Evolutionary conservation across 2,888 invertebrate genomes (phyloP).

Genomic region (Alentia gelatinosa): DNA sequence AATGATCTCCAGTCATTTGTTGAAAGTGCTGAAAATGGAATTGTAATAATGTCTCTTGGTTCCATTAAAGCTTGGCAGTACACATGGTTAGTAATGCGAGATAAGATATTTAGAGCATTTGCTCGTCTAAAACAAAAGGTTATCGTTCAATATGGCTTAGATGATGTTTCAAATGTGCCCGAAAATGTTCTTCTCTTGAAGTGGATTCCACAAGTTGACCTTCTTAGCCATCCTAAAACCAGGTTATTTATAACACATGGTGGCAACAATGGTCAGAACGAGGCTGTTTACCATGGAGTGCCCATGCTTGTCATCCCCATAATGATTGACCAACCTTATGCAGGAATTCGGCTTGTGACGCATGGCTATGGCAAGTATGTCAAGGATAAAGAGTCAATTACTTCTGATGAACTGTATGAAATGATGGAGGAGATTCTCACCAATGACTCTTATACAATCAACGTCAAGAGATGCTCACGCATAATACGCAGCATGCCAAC

Average conservation of each 20-base stretch:
- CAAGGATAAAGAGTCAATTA: neutral
- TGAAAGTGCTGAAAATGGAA: neutral
- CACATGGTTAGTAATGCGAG: neutral
- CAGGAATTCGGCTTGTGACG: neutral
- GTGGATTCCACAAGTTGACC: constrained; percentile 20
- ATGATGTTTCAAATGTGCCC: constrained; percentile 21
- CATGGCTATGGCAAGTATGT: constrained; percentile 19
- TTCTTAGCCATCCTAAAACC: constrained; percentile 35
- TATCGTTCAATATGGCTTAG: neutral
- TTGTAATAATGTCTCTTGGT: neutral
- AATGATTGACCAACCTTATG: neutral
- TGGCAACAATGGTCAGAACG: constrained; percentile 35
- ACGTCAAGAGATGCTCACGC: constrained; percentile 12
- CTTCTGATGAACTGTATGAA: constrained; percentile 21
- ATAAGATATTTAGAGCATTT: constrained; percentile 18
- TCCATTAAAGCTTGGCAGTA: neutral
- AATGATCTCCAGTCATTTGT: neutral
- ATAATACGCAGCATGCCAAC: constrained; percentile 9
- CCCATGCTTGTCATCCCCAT: neutral
- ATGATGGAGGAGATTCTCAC: neutral
- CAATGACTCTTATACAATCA: neutral
- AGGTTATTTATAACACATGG: constrained; percentile 13
- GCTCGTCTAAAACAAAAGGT: neutral
- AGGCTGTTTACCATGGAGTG: constrained; percentile 34
- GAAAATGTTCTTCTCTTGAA: constrained; percentile 6